phyloP scores from a whole-genome alignment of 2,113 vertebrate genomes.

The Trichechus manatus region DNA sequence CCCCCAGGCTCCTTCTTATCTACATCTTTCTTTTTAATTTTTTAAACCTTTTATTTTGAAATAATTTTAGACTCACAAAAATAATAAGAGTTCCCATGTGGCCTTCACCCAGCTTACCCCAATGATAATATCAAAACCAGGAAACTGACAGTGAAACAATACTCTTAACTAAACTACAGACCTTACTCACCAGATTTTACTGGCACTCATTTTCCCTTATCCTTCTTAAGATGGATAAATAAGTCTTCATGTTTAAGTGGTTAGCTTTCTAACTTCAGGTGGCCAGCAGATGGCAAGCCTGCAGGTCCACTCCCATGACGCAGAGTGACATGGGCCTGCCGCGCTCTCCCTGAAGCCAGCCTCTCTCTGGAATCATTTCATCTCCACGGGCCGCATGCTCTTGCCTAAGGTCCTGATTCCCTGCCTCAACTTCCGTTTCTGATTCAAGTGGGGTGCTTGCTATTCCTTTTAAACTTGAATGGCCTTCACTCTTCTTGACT shows the following conservation, averaged over 20 bases:
- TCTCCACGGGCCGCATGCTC: accelerated
- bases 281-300: neutral
- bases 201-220: neutral
- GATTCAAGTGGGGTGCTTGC: accelerated
- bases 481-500: neutral
- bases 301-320: accelerated
- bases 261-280: accelerated
- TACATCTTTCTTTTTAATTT: neutral
- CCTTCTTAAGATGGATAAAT: neutral
- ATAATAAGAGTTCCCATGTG: neutral
- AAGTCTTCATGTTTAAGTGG: neutral
- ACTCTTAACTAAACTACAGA: neutral
- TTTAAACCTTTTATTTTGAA: constrained; percentile 6
- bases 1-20: neutral
- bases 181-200: neutral
- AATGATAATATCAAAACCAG: neutral
- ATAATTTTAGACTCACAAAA: neutral
- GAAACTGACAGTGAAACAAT: neutral
- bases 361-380: neutral
- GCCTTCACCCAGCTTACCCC: neutral
- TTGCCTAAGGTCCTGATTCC: neutral
- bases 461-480: neutral
- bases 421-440: neutral
- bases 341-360: too few relatives aligned
- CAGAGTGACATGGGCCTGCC: neutral